Base-by-base conservation (phyloP, 2,888 invertebrate genomes). In the Heteropelma amictum region DNA sequence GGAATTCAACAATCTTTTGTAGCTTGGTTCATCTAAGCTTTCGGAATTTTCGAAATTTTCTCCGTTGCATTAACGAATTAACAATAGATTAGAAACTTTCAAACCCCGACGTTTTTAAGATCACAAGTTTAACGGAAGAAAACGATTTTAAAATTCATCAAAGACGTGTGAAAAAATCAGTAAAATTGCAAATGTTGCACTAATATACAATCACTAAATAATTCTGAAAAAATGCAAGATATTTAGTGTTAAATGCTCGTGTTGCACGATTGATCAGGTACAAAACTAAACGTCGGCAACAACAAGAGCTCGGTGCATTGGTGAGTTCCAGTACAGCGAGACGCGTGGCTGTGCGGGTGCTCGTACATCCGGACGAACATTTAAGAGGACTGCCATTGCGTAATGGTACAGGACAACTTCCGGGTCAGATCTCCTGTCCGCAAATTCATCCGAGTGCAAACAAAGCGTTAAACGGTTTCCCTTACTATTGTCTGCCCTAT, bases 251-350 rank as follows among this genome's bases (percentile, higher is more conserved):
- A n/a, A 33, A 12, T 1, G 21, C n/a, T 17, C 7, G 12, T 6
- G n/a, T 19, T 42, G 12, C 26, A 17, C 5, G 17, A 28, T 42
- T 42, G n/a, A 42, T 42, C 42, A 89, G 96, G 51, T 98, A 98
- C 90, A 98, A 98, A 89, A 98, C 98, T 8, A 98, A 98, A 88
- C 91, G 98, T 86, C 96, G 97, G 89, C 97, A 97, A 85, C 92
- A 97, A 58, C 97, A 97, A 85, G 94, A 95, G 82, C 93, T 95
- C 81, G 92, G 92, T 61, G 93, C 92, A 0, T 90, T 94, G 89
- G 88, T 94, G 10, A 93, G 92, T 28, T 92, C 92, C 6, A 92
- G 91, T 0, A 92, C 92, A 0, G 92, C 92, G 2, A 93, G 96
- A 80, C 94, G 96, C 87, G 97, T 97, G 0, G 97, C 97, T 0